Evolutionary conservation across 53 echinoderm and acorn worm genomes (phyloP), one percentile per base, ranked within the genome.

Genomic region (Temnopleurus reevesii): DNA sequence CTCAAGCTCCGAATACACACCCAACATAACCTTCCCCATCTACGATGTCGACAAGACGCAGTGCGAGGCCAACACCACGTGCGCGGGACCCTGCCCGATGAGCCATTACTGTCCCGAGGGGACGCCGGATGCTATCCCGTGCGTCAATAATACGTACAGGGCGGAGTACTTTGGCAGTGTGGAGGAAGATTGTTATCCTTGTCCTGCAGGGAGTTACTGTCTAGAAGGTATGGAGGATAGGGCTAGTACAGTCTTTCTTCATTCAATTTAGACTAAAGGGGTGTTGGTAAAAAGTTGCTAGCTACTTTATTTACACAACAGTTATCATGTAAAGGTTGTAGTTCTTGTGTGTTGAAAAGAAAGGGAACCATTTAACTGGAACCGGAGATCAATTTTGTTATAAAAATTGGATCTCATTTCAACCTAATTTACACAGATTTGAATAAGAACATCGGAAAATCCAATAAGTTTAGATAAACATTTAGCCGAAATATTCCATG

Each of bases 91-190:
- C 4, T 96, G 99, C 57, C 99, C 96, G 4, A 30, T 91, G 1
- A 96, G 93, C 54, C 96, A 96, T 90, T 98, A 98, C 91, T 98
- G 99, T 55, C 99, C 99, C 1, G 94, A 94, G 29, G 99, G 99
- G 0, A 90, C 91, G 10, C 59, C 83, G 15, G 99, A 98, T 76
- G 96, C 99, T 0, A 86, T 94, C 59, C 96, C 97, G 8, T 98
- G 96, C 46, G 19, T 45, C 19, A 98, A 96, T 36, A 86, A 94
- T 59, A 98, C 99, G 2, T 93, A 94, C 51, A 83, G 96, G 66
- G 92, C 76, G 4, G 89, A 90, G 1, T 91, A 89, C 88, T 96
- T 96, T 90, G 99, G 94, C 4, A 98, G 99, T 59, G 76, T 91
- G 59, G 88, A 41, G 64, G 93, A 94, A 41, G 99, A 96, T 47